Evolutionary conservation across 2,888 invertebrate species (phyloP), one percentile per base, ranked within the genome.

Genomic region (Erpobdella octoculata): DNA sequence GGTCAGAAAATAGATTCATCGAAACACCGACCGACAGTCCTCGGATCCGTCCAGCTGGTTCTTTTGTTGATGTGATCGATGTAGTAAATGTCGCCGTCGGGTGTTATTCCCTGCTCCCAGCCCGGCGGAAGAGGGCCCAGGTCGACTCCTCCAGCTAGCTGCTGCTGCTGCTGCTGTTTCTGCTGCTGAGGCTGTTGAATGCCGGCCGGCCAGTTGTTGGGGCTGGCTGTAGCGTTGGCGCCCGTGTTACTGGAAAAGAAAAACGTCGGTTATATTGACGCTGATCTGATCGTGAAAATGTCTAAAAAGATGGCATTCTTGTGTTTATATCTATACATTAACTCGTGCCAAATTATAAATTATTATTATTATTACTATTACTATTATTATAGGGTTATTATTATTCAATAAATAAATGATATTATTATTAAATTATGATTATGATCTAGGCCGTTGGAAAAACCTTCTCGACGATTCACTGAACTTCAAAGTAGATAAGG

Each of bases 41-140:
- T 88, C 80, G 96, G 95, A 86, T 96, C 94, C 86, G 93, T 93
- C 96, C 96, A 96, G 80, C 93, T 93, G 77, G 95, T 96, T 81
- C 92, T 92, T 85, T 93, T 89, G 72, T 82, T 80, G 71, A 80
- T 77, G 76, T 83, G 83, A 76, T 83, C 83, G 71, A 84, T 83
- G 76, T 80, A 85, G 78, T 85, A 85, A 53, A 82, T 78, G 75
- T 84, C 84, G 18, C 83, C 84, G 69, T 83, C 80, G 0, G 81
- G 77, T 2, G 83, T 84, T 71, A 78, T 78, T 25, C 83, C 83
- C 77, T 81, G 81, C 74, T 84, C 84, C 84, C 84, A 84, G 58
- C 84, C 84, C 33, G 79, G 80, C 9, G 85, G 85, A 35, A 85
- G 76, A 31, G 72, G 74, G 4, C 72, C 73, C 28, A 62, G 62